These are phyloP conservation scores for Spongia lamella DNA, from an alignment of 37 sponge, comb jelly and placozoan species.

Conservation along the genomic window DNA sequence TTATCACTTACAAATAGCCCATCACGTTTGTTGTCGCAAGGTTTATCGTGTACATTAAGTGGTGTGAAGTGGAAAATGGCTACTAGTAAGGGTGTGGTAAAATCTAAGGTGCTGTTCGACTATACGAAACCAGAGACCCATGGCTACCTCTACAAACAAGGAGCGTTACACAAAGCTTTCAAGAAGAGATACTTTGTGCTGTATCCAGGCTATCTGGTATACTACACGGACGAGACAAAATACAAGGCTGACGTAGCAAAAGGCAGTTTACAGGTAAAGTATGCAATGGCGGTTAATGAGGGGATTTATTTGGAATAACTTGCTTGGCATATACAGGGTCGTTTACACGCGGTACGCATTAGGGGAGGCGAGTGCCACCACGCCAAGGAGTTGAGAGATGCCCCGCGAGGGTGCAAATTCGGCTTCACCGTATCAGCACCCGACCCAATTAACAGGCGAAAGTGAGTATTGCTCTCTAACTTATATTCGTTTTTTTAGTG, in stretches of 20 bases:
- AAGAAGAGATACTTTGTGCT: constrained; percentile 76
- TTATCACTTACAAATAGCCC: no score
- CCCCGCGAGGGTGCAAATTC: constrained; percentile 71
- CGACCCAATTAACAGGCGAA: constrained; percentile 73
- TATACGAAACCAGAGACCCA: constrained; percentile 49
- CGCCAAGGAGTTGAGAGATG: constrained; percentile 20
- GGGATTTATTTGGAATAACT: no score
- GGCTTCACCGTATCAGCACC: constrained; percentile 55
- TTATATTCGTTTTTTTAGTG: not conserved
- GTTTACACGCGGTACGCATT: constrained; percentile 58
- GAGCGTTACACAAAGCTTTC: constrained; percentile 51
- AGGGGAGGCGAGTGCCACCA: constrained; percentile 27
- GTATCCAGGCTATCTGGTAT: constrained; percentile 76
- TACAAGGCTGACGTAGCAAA: constrained; percentile 55
- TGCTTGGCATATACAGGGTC: not conserved
- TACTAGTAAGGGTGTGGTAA: no score
- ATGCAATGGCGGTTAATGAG: no score
- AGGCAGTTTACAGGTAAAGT: constrained; percentile 3
- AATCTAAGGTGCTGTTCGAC: constrained; percentile 20
- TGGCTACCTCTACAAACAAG: constrained; percentile 71
- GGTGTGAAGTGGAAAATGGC: no score
- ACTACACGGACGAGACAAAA: constrained; percentile 52
- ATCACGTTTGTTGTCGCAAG: no score
- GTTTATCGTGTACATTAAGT: no score
- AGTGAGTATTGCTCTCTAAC: constrained; percentile 32